Evolutionary conservation across 2,113 vertebrate genomes (phyloP).

Genomic region (Eulacestoma nigropectus): DNA sequence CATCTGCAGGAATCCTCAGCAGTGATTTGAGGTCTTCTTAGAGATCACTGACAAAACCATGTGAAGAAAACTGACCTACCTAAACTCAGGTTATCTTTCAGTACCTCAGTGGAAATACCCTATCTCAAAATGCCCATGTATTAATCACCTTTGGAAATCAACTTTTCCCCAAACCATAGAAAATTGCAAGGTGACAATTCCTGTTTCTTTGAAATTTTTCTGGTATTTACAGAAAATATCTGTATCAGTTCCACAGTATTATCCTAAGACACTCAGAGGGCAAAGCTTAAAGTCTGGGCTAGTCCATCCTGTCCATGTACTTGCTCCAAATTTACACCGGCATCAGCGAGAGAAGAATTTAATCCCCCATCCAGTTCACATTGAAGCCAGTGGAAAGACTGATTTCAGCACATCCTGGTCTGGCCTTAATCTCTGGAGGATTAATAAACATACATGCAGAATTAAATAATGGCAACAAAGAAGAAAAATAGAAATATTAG

Average conservation of each 20-base stretch:
- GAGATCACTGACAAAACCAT: not conserved
- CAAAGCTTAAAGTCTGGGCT: not conserved
- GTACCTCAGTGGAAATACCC: not conserved
- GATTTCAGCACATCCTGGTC: not conserved
- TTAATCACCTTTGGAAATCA: not conserved
- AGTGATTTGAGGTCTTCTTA: not conserved
- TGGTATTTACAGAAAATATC: not conserved
- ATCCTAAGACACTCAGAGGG: not conserved
- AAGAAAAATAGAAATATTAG: not conserved
- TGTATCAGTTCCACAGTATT: not conserved
- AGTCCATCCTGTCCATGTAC: not conserved
- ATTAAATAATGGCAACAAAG: not conserved
- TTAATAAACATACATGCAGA: slow-evolving; percentile 1
- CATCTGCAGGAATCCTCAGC: not conserved
- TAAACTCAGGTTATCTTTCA: not conserved
- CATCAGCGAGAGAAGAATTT: not conserved
- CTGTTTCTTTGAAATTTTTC: not conserved
- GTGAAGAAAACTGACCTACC: not conserved
- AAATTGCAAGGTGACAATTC: not conserved
- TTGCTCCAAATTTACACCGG: not conserved
- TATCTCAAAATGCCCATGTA: not conserved
- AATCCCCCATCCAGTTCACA: not conserved
- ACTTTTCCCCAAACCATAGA: not conserved
- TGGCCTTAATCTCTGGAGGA: slow-evolving; percentile 48
- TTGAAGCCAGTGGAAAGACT: not conserved